Percentiles rank a stretch among this genome's conserved stretches.
These are phyloP conservation scores for Corythornis vintsioides DNA, from an alignment of 2,113 vertebrate species.

Conservation along the genomic window DNA sequence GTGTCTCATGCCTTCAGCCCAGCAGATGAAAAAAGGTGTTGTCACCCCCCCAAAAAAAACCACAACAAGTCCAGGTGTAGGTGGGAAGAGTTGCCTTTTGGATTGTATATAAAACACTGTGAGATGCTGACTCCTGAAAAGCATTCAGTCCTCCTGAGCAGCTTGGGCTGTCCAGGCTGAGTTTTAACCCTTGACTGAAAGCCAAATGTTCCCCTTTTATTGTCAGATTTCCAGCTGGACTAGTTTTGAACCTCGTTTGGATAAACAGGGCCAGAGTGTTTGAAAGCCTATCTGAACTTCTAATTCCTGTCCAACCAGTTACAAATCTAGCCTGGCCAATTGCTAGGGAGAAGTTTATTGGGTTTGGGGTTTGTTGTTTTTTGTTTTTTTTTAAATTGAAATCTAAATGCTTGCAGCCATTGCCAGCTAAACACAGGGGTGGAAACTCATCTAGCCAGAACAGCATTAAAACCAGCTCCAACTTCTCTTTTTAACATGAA, in stretches of 20 bases:
- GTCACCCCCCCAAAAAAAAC: not conserved
- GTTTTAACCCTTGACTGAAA: constrained; percentile 13
- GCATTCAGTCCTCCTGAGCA: not conserved
- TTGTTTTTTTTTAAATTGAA: not conserved
- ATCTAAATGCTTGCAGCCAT: not conserved
- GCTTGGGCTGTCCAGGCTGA: not conserved
- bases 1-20: not conserved
- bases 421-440: not conserved
- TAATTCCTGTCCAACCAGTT: constrained; percentile 33
- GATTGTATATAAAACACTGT: not conserved
- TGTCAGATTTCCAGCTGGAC: constrained; percentile 1
- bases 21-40: not conserved
- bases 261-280: not conserved
- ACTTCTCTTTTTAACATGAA: not conserved
- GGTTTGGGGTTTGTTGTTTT: not conserved
- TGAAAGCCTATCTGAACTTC: constrained; percentile 10
- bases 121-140: constrained; percentile 8
- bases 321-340: not conserved
- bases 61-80: accelerated
- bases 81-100: not conserved
- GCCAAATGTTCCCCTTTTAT: not conserved
- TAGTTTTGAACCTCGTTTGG: constrained; percentile 27
- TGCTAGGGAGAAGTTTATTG: not conserved
- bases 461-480: not conserved
- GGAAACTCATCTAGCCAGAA: not conserved